phyloP scores from a whole-genome alignment of 2,888 invertebrate species.

The Himalopsyche anomala region DNA sequence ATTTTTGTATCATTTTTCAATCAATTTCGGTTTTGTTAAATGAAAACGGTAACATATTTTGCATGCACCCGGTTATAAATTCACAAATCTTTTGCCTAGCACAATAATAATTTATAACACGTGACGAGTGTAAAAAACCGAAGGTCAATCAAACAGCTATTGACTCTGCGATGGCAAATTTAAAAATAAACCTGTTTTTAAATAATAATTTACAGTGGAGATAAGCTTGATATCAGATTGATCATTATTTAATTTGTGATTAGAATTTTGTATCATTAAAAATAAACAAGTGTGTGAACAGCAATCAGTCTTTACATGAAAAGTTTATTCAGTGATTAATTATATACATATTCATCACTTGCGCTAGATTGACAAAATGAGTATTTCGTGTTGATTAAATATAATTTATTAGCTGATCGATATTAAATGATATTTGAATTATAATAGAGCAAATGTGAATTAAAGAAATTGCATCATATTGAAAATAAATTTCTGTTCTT shows the following conservation, averaged over 20 bases:
- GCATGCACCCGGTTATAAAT: background rate
- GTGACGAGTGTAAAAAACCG: background rate
- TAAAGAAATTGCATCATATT: too few species aligned
- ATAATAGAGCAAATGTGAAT: too few species aligned
- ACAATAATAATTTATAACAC: conserved; percentile 31
- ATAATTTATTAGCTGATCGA: background rate
- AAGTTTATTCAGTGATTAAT: background rate
- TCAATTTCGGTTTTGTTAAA: too few species aligned
- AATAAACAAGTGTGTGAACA: background rate
- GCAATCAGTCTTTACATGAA: background rate
- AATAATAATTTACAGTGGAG: background rate
- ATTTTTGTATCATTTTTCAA: too few species aligned
- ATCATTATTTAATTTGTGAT: background rate
- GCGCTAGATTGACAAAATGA: background rate
- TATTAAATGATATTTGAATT: too few species aligned
- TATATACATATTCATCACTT: background rate
- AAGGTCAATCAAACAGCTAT: conserved; percentile 15
- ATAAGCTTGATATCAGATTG: background rate
- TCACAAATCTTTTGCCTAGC: background rate
- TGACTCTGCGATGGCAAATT: background rate
- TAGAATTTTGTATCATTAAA: background rate
- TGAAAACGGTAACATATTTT: background rate
- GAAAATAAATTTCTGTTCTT: too few species aligned
- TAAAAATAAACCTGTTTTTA: background rate
- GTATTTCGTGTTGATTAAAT: background rate